Evolutionary conservation across 35 echinoderm and acorn worm genomes (phyloP), one percentile per base, ranked within the genome.

Genomic region (Acanthaster planci): DNA sequence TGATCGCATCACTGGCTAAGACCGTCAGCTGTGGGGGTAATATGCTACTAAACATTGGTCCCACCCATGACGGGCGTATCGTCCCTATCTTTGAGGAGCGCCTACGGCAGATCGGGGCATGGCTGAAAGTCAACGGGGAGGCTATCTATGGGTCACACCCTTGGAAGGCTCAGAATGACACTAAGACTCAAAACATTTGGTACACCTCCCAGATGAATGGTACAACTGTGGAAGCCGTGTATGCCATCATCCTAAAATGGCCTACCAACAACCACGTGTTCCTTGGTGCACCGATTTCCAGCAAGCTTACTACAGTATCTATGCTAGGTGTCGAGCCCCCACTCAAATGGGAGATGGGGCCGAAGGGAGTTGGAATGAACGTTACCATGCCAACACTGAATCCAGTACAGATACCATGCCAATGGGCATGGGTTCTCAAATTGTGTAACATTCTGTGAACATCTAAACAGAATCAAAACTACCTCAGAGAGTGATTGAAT

Each of bases 1-100:
- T 93, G 26, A 87, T 85, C 47, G 16, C 47, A 10, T 52, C 76
- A 15, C 29, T 97, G 54, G 91, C 83, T 32, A 85, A 89, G 57
- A 93, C 95, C n/a, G 79, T 93, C 56, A 99, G 96, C 85, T 99
- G 89, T 85, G 88, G 93, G 30, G 94, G 94, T 40, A 97, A 97
- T 84, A 67, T 97, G 53, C 82, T 97, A n/a, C 78, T 97, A 64
- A 97, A 97, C 78, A 67, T 97, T 4, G 94, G 94, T 7, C 94
- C 94, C 36, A 97, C 94, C 29, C 90, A 92, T 42, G 94, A 97
- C 80, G 94, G 94, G 6, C 91, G 94, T 19, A 97, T 97, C 55
- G 77, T 93, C 8, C 94, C 94, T 0, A 90, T 97, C 75, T 97
- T 97, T 93, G 94, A 97, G 55, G 94, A 97, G 37, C 84, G 94